These are phyloP conservation scores for Syritta pipiens DNA, from an alignment of 2,888 invertebrate genomes.

Conservation along the genomic window DNA sequence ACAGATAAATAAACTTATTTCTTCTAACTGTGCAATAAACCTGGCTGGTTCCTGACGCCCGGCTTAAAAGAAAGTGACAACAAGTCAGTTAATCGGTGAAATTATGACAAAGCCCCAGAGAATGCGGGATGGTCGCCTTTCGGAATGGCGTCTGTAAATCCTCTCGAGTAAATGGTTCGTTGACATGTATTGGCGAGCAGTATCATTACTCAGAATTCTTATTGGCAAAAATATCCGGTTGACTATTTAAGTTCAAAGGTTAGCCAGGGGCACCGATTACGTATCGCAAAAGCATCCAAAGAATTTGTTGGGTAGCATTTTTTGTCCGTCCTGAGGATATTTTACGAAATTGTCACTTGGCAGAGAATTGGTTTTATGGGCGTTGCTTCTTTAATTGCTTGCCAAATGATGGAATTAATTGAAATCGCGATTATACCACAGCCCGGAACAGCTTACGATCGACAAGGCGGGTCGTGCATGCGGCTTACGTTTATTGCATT, in stretches of 20 bases:
- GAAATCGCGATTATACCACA: neutral
- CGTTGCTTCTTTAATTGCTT: neutral
- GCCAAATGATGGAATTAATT: neutral
- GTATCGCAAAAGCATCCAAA: neutral
- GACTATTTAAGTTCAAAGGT: neutral
- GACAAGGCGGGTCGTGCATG: neutral
- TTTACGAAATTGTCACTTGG: constrained; percentile 7
- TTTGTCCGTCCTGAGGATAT: neutral
- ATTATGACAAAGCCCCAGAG: constrained; percentile 17
- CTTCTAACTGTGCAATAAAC: too few relatives aligned
- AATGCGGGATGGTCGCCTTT: constrained; percentile 10
- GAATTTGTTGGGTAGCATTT: too few relatives aligned
- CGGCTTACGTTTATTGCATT: constrained; percentile 12
- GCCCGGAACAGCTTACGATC: neutral
- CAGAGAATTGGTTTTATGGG: constrained; percentile 1
- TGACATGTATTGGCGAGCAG: neutral
- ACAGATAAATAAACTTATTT: too few relatives aligned
- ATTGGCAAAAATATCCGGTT: neutral
- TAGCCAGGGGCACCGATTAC: neutral
- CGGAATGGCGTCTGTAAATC: constrained; percentile 10
- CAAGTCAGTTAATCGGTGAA: too few relatives aligned
- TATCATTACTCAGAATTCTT: constrained; percentile 17
- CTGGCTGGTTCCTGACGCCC: too few relatives aligned
- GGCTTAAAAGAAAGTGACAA: too few relatives aligned
- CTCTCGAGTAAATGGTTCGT: neutral